Percentiles rank a stretch among this genome's conserved stretches.
phyloP scores from a whole-genome alignment of 2,888 invertebrate species.

The Ernsta delagoae region DNA sequence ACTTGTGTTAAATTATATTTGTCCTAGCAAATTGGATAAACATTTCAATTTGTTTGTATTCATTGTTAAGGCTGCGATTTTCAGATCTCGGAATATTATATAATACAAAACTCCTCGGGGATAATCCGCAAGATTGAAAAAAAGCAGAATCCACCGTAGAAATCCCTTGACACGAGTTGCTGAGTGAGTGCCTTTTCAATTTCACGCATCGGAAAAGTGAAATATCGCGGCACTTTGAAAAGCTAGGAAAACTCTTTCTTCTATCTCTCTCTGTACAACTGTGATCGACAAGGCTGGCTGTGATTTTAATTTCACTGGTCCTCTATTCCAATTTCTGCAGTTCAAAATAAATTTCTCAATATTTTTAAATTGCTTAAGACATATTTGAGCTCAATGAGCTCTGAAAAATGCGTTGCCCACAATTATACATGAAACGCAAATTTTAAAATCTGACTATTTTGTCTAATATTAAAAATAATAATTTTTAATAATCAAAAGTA shows the following conservation, averaged over 20 bases:
- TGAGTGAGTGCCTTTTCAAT: conserved; percentile 34
- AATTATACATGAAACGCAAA: too few species aligned
- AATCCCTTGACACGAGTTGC: conserved; percentile 32
- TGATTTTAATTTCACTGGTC: neutral
- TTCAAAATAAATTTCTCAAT: too few species aligned
- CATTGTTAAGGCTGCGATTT: conserved; percentile 21
- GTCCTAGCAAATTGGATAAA: conserved; percentile 13
- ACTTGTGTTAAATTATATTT: conserved; percentile 1
- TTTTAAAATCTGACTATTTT: too few species aligned
- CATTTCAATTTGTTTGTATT: conserved; percentile 20
- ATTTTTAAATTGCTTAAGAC: too few species aligned
- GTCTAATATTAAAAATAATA: too few species aligned
- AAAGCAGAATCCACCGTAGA: conserved; percentile 14
- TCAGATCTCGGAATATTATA: conserved; percentile 18
- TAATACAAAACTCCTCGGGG: conserved; percentile 15
- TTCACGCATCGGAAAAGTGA: conserved; percentile 36
- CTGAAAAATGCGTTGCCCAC: too few species aligned
- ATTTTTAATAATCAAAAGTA: too few species aligned
- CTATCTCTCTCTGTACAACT: neutral
- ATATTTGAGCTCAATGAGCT: too few species aligned
- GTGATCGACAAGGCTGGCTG: neutral
- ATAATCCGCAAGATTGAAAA: conserved; percentile 31
- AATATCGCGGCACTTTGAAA: conserved; percentile 22
- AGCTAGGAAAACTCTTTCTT: neutral
- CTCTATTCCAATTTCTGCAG: too few species aligned